Conservation (phyloP, 2,888 invertebrate species). For the Celastrina argiolus region DNA sequence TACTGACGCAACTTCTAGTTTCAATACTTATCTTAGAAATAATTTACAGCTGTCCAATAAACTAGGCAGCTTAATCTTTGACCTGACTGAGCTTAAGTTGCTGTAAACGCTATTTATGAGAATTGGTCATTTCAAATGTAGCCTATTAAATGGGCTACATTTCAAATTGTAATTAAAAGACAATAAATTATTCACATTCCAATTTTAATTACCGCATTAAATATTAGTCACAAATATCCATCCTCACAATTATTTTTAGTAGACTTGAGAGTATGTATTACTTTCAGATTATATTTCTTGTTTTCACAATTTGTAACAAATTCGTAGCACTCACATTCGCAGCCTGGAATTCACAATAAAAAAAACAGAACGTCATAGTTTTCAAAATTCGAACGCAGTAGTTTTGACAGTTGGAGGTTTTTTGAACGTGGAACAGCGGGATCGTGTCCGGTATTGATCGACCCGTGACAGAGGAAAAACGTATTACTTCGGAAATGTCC, state of each 20-base stretch:
- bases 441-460: neutral
- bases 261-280: no score
- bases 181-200: neutral
- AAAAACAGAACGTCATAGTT: neutral
- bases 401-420: neutral
- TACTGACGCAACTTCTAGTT: neutral
- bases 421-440: neutral
- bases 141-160: neutral
- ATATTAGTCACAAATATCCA: no score
- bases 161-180: neutral
- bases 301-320: neutral
- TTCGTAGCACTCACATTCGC: neutral
- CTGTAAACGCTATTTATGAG: neutral
- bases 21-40: conserved; percentile 1
- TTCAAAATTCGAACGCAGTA: neutral
- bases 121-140: neutral
- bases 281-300: no score
- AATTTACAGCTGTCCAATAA: neutral
- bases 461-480: conserved; percentile 5
- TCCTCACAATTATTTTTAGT: no score
- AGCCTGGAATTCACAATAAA: neutral
- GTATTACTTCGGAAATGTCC: conserved; percentile 7
- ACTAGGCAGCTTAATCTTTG: conserved; percentile 3
- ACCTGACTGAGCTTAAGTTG: neutral
- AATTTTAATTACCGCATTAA: no score